A percentile compares a stretch with the other conserved stretches of the same genome.
Evolutionary conservation across 2,113 vertebrate genomes (phyloP).

Genomic region (Nycticebus coucang): DNA sequence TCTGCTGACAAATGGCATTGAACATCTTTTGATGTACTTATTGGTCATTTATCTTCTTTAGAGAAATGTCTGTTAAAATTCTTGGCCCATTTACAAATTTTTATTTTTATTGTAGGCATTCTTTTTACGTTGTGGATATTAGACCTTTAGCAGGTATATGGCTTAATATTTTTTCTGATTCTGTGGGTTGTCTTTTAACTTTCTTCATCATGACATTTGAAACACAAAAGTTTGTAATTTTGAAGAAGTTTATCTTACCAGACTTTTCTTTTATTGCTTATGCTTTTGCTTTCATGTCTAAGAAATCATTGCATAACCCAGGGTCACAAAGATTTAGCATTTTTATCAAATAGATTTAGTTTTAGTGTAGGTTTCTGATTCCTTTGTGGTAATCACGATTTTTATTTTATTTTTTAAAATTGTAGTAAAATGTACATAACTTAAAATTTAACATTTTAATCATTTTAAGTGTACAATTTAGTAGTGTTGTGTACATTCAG

Average conservation of each 20-base stretch:
- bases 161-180: neutral
- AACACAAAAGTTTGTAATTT: neutral
- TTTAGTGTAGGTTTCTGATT: neutral
- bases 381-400: neutral
- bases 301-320: neutral
- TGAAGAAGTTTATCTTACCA: neutral
- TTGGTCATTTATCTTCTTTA: neutral
- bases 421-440: neutral
- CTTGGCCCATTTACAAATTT: neutral
- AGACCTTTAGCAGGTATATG: neutral
- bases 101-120: neutral
- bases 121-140: neutral
- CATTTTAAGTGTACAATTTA: neutral
- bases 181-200: neutral
- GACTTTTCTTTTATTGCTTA: neutral
- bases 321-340: neutral
- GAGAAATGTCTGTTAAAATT: neutral
- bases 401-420: neutral
- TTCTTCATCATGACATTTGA: neutral
- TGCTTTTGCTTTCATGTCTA: neutral
- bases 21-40: neutral
- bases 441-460: neutral
- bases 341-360: neutral
- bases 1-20: neutral
- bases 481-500: neutral